Base-by-base conservation (phyloP, 2,888 invertebrate genomes). In the Acanthococcus lagerstroemiae region DNA sequence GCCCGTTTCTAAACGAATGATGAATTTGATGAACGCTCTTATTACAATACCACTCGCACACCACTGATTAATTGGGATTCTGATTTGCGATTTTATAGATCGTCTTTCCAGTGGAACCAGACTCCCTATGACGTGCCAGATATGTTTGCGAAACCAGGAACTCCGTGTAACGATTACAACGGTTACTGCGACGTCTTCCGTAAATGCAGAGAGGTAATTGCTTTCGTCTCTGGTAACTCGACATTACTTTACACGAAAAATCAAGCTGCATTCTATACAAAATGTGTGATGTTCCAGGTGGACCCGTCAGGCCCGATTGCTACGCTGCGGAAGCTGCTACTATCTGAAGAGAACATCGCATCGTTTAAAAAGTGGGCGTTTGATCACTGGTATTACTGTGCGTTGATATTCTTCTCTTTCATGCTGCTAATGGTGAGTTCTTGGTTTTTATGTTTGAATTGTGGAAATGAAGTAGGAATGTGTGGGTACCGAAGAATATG, bases 301-400 rank as follows among this genome's bases (percentile, higher is more conserved):
- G 93, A 94, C 81, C 94, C 93, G 17, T 90, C 91, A 1, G 93
- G 94, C 7, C 94, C 93, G 15, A 78, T 94, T 73, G 93, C 93
- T 15, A 94, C 93, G 22, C 80, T 94, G 61, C 82, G 92, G 60
- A 90, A 90, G 76, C 80, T 94, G 56, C 78, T 94, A 57, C 80
- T 94, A 57, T 91, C 91, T 0, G 92, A 92, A 75, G 90, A 93
- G 76, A 91, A 90, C 74, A 85, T 94, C 69, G 90, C 90, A 46
- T 87, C 89, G 69, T 89, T 93, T 77, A 87, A 87, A 75, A 84
- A 84, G 73, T 93, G 92, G 92, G 82, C 94, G 72, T 80, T 86
- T 71, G 84, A 87, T 60, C 90, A 95, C 76, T 95, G 95, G 95
- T 95, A 94, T 75, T 88, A 89, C 1, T 90, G 90, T 65, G 83